Evolutionary conservation across 2,113 vertebrate genomes (phyloP), one percentile per base, ranked within the genome.

Genomic region (Triplophysa rosa): DNA sequence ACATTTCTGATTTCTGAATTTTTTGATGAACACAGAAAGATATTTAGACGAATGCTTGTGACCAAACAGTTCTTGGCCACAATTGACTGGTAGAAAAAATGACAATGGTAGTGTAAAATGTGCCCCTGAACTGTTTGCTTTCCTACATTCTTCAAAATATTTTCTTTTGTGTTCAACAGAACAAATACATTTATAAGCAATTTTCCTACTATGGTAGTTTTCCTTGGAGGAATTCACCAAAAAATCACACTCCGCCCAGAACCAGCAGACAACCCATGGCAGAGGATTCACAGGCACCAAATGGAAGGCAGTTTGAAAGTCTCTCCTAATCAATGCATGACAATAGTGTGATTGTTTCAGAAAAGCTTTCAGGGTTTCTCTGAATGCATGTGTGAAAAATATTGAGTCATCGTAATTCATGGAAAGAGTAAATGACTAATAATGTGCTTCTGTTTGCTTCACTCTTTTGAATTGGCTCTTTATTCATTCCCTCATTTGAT

Each of bases 231-330:
- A n/a, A 8, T 9, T 19, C 40, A 45, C 19, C 62, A 62, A 45
- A 26, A 58, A 45, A 26, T n/a, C 12, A 17, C 69, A 84, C 83
- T 67, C 26, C 42, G 42, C 62, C 37, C 71, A 47, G 71, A 74
- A 62, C n/a, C 40, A 62, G 49, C 11, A 6, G 33, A 37, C 49
- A 8, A 26, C 37, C 69, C 17, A 71, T 58, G 56, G 29, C 52
- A 14, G 24, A 74, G 61, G 21, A 74, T 61, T 42, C 24, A 73
- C 8, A 61, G 61, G 24, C 58, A 47, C 33, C n/a, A 62, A 23
- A 62, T 8, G 45, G 24, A 23, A 19, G 37, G 71, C 37, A 47
- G 13, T 42, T 59, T 73, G 33, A 13, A 62, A 26, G 58, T 74
- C 14, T 74, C 40, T 47, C 21, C 16, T 62, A 74, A 62, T 21